Evolutionary conservation across 2,888 invertebrate species (phyloP).

Genomic region (Tupiocoris notatus): DNA sequence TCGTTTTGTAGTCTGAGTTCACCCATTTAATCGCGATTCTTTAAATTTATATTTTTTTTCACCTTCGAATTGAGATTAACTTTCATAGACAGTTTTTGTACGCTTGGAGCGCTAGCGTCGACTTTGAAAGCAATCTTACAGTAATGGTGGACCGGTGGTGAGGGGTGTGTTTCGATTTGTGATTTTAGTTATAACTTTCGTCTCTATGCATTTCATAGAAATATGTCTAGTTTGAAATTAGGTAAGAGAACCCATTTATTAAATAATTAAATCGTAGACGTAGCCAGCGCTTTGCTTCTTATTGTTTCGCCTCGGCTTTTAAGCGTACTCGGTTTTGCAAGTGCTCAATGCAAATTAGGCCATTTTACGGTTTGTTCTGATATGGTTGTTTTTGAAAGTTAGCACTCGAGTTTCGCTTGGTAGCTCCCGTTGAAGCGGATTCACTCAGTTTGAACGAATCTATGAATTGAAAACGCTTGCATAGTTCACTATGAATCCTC

Average conservation of each 20-base stretch:
- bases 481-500: background rate
- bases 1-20: too few relatives aligned
- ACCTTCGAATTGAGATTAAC: too few relatives aligned
- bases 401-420: background rate
- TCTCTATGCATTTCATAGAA: slow-evolving; percentile 49
- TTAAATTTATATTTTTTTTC: too few relatives aligned
- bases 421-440: background rate
- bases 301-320: background rate
- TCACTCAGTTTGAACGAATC: background rate
- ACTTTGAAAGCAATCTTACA: slow-evolving; percentile 36
- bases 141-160: slow-evolving; percentile 49
- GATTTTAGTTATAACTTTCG: slow-evolving; percentile 38
- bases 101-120: slow-evolving; percentile 19
- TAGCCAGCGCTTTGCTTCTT: background rate
- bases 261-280: background rate
- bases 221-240: slow-evolving; percentile 52
- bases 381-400: background rate
- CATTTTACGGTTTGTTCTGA: slow-evolving; percentile 5
- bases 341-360: slow-evolving; percentile 31
- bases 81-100: too few relatives aligned
- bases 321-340: slow-evolving; percentile 5
- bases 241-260: slow-evolving; percentile 48
- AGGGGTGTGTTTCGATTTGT: slow-evolving; percentile 46
- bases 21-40: too few relatives aligned
- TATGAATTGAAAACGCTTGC: background rate